A percentile compares a stretch with the other conserved stretches of the same genome.
Conservation (phyloP, 2,113 vertebrate species). For the Chaetops frenatus region DNA sequence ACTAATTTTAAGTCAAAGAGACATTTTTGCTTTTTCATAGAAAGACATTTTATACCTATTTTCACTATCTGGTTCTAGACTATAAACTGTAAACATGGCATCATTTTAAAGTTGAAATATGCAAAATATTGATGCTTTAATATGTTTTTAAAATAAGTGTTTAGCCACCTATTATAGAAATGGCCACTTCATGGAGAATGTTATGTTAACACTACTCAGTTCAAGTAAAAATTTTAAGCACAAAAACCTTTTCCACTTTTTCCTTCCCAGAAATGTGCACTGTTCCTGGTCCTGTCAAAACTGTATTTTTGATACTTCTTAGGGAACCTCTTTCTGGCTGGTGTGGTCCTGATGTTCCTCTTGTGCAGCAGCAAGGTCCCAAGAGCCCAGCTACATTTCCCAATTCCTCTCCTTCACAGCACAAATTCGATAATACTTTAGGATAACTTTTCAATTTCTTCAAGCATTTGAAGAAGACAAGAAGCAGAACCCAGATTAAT, state of each 20-base stretch:
- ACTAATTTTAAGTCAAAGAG: not conserved
- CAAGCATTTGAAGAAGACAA: not conserved
- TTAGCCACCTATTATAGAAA: not conserved
- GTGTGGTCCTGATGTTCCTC: not conserved
- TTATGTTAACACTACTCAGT: not conserved
- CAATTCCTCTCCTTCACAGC: not conserved
- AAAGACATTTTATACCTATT: not conserved
- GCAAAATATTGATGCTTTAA: not conserved
- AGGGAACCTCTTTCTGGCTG: not conserved
- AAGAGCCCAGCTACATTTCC: not conserved
- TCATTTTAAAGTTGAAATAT: not conserved
- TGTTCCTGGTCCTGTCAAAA: not conserved
- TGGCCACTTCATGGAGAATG: fast-evolving
- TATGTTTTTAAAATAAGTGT: not conserved
- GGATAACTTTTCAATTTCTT: not conserved
- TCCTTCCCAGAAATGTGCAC: not conserved
- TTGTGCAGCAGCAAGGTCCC: not conserved
- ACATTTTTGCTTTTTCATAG: not conserved
- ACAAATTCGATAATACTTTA: not conserved
- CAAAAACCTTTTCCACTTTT: not conserved
- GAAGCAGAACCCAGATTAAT: not conserved
- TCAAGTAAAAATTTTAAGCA: not conserved
- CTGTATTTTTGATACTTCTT: not conserved
- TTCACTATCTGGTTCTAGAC: not conserved
- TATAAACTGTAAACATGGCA: not conserved